phyloP scores from a whole-genome alignment of 2,888 invertebrate species.

The Dasypogon diadema region DNA sequence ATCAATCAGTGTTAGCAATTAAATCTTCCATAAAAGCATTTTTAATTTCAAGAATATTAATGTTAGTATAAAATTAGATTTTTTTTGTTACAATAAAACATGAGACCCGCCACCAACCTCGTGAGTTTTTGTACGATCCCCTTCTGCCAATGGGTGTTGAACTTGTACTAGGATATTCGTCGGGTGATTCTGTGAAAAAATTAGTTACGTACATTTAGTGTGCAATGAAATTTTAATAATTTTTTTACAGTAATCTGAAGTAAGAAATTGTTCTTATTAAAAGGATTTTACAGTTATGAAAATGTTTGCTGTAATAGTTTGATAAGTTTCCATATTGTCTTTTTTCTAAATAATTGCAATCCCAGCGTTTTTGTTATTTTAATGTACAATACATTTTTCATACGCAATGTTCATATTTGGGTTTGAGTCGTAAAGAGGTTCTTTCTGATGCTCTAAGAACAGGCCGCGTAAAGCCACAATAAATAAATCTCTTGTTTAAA shows the following conservation, averaged over 20 bases:
- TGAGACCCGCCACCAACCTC: conserved; percentile 76
- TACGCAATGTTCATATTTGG: too few species aligned
- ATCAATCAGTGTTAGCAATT: conserved; percentile 41
- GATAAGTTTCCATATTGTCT: too few species aligned
- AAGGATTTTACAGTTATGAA: too few species aligned
- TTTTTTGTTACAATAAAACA: conserved; percentile 53
- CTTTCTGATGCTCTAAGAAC: too few species aligned
- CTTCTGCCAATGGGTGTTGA: conserved; percentile 80
- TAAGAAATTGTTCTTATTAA: too few species aligned
- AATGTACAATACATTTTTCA: too few species aligned
- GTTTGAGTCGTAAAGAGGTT: too few species aligned
- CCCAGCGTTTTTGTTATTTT: too few species aligned
- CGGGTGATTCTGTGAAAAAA: conserved; percentile 66
- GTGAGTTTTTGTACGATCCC: conserved; percentile 88
- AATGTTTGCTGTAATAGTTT: too few species aligned
- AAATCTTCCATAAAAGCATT: conserved; percentile 40
- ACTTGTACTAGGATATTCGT: conserved; percentile 71
- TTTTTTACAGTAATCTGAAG: conserved; percentile 13
- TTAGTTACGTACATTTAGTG: not conserved
- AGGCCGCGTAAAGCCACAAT: too few species aligned
- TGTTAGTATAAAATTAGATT: conserved; percentile 51
- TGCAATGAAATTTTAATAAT: conserved; percentile 33
- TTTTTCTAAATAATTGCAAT: too few species aligned
- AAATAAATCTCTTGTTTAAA: too few species aligned
- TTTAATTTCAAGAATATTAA: conserved; percentile 56